A percentile compares a stretch with the other conserved stretches of the same genome.
Evolutionary conservation across 2,797 vertebrate genomes (phyloP).

Genomic region (Phaenicophaeus curvirostris): DNA sequence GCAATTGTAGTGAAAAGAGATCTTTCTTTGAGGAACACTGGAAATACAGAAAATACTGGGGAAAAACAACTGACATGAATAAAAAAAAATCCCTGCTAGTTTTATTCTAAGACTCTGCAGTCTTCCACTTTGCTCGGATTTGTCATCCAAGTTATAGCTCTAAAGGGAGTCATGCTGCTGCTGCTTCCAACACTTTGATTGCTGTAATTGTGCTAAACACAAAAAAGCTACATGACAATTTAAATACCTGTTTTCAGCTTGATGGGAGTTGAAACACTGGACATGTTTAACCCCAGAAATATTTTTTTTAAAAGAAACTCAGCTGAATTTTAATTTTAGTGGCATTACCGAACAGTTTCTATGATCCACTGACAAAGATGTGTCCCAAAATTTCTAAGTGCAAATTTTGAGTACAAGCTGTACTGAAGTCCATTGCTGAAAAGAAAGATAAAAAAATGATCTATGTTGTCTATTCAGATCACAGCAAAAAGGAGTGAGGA

Average conservation of each 20-base stretch:
- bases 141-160: background rate
- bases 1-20: background rate
- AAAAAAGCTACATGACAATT: slow-evolving; percentile 28
- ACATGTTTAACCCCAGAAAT: slow-evolving; percentile 49
- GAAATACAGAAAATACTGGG: background rate
- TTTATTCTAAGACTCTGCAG: slow-evolving; percentile 25
- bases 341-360: slow-evolving; percentile 8
- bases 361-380: background rate
- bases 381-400: slow-evolving; percentile 2
- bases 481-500: background rate
- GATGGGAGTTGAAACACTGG: slow-evolving; percentile 45
- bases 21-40: background rate
- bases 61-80: background rate
- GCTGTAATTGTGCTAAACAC: slow-evolving; percentile 52
- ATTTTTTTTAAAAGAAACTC: slow-evolving; percentile 40
- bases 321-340: slow-evolving; percentile 17
- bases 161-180: slow-evolving; percentile 29
- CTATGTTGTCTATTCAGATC: background rate
- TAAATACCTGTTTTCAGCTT: slow-evolving; percentile 60
- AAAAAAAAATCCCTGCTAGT: background rate
- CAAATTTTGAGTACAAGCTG: background rate
- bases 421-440: background rate
- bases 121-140: slow-evolving; percentile 28
- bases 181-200: slow-evolving; percentile 14
- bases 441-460: background rate